Evolutionary conservation across 2,888 invertebrate species (phyloP).

Genomic region (Chymomyza caudatula): DNA sequence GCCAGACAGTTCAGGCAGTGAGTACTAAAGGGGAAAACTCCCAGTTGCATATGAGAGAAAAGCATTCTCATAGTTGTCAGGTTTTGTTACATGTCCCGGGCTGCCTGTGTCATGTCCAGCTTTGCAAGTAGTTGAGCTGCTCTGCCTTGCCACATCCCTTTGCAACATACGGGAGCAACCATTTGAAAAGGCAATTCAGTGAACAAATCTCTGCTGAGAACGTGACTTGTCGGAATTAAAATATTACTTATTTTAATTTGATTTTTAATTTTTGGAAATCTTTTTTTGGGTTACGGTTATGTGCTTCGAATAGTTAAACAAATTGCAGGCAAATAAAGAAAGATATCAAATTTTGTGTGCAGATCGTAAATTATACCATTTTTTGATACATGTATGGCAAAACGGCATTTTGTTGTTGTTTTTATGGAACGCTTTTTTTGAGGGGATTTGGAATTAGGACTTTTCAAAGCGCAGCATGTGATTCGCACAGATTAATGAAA

Average conservation of each 20-base stretch:
- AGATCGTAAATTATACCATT: constrained; percentile 31
- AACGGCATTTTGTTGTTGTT: neutral
- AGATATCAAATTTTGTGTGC: constrained; percentile 24
- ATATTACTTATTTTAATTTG: constrained; percentile 45
- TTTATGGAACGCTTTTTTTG: neutral
- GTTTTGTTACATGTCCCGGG: constrained; percentile 33
- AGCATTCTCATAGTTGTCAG: constrained; percentile 32
- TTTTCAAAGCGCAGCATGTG: neutral
- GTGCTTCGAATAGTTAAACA: neutral
- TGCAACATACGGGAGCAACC: neutral
- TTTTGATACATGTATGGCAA: neutral
- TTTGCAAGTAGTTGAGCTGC: neutral
- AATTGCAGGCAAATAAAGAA: constrained; percentile 10
- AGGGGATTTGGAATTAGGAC: neutral
- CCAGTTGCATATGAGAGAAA: neutral
- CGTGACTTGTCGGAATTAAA: constrained; percentile 44
- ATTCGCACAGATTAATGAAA: too few relatives aligned
- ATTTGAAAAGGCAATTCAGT: neutral
- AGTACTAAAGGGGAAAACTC: neutral
- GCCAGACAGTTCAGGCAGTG: constrained; percentile 14
- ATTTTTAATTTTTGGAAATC: constrained; percentile 5
- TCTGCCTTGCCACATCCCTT: neutral
- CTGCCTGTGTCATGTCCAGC: neutral
- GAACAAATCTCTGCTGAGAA: constrained; percentile 10
- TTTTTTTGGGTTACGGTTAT: constrained; percentile 15